Evolutionary conservation across 2,888 invertebrate species (phyloP), one percentile per base, ranked within the genome.

Genomic region (Eugnorisma glareosa): DNA sequence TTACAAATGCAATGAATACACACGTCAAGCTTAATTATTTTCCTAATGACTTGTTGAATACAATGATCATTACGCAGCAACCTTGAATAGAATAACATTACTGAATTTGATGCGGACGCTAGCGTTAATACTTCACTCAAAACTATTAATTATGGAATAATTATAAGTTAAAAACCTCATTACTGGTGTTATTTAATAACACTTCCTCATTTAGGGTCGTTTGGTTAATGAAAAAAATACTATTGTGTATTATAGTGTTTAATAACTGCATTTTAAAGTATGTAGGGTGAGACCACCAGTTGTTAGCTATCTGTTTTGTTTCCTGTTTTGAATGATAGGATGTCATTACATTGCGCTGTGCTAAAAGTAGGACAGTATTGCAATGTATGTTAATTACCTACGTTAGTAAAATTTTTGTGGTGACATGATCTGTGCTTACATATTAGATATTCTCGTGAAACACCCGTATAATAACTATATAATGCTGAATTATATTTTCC

Each of bases 131-230:
- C 70, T 73, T 72, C 70, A 66, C 69, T 74, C 72, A 77, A 78
- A 86, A 76, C 75, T 69, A 81, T 87, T 89, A 83, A 89, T 87
- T 84, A 87, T 70, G 61, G 75, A 81, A 86, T 87, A 81, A 86
- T 84, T 76, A 66, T 67, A 79, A 77, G 73, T 79, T 86, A 83
- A 82, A 81, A 84, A 84, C 69, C 82, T 85, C 86, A 85, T 85
- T 84, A 82, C 75, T 69, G 64, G 66, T 59, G 57, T 85, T 76
- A 77, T 78, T 79, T 68, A 76, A 79, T 64, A 75, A 76, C 64
- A 82, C 81, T 88, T 88, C 89, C 88, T 82, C 43, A 48, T 85
- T 66, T 73, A 75, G 63, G 72, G 76, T 75, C 74, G 57, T 70
- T 79, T 82, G 43, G 71, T 54, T 61, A 35, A 28, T 51, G 37